These are phyloP conservation scores for Dysmachus trigonus DNA, from an alignment of 2,888 invertebrate species.

Conservation along the genomic window DNA sequence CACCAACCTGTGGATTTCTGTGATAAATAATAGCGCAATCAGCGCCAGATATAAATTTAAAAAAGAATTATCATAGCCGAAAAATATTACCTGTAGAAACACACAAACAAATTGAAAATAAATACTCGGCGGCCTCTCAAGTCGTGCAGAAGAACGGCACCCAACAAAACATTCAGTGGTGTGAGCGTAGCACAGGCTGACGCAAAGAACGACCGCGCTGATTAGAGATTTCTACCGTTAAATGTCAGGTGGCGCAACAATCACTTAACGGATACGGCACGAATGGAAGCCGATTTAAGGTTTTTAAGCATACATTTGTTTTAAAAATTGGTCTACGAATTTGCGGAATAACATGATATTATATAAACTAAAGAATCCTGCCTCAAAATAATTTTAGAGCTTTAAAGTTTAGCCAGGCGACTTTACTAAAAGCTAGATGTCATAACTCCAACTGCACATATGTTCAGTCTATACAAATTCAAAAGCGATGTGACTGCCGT, in stretches of 20 bases:
- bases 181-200: constrained; percentile 1
- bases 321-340: neutral
- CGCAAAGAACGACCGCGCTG: neutral
- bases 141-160: neutral
- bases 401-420: no score
- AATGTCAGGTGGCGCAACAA: neutral
- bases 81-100: neutral
- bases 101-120: constrained; percentile 2
- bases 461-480: no score
- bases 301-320: neutral
- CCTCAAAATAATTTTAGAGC: no score
- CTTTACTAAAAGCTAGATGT: no score
- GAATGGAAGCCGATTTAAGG: neutral
- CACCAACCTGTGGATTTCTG: neutral
- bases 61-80: neutral
- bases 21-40: neutral
- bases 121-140: constrained; percentile 12
- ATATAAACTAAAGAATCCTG: no score
- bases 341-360: no score
- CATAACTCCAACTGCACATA: no score
- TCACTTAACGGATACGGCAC: neutral
- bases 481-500: no score
- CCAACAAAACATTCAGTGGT: constrained; percentile 17
- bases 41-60: neutral
- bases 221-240: neutral